Percentiles rank a stretch among this genome's conserved stretches.
These are phyloP conservation scores for Mus musculus DNA, from an alignment of 2,113 vertebrate species.

Conservation along the genomic window GRCm39 chr6:30937001-30937500, in stretches of 20 bases:
- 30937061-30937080: conserved; percentile 21
- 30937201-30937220: conserved; percentile 27
- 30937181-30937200: not conserved
- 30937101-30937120: conserved; percentile 41
- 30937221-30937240: not conserved
- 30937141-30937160: not conserved
- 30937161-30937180: conserved; percentile 4
- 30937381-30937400: conserved; percentile 46
- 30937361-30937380: conserved; percentile 52
- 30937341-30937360: conserved; percentile 40
- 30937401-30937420: conserved; percentile 15
- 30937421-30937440: conserved; percentile 46
- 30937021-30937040: conserved; percentile 42
- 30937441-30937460: conserved; percentile 50
- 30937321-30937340: conserved; percentile 55
- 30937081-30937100: not conserved
- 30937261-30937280: conserved; percentile 42
- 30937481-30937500: conserved; percentile 15
- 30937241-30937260: conserved; percentile 53
- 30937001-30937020: conserved; percentile 31
- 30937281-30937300: conserved; percentile 40
- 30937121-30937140: not conserved
- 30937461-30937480: conserved; percentile 59
- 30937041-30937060: conserved; percentile 23
- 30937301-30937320: conserved; percentile 61